Evolutionary conservation across 2,888 invertebrate species (phyloP), one percentile per base, ranked within the genome.

Genomic region (Drosophila atroscutellata): DNA sequence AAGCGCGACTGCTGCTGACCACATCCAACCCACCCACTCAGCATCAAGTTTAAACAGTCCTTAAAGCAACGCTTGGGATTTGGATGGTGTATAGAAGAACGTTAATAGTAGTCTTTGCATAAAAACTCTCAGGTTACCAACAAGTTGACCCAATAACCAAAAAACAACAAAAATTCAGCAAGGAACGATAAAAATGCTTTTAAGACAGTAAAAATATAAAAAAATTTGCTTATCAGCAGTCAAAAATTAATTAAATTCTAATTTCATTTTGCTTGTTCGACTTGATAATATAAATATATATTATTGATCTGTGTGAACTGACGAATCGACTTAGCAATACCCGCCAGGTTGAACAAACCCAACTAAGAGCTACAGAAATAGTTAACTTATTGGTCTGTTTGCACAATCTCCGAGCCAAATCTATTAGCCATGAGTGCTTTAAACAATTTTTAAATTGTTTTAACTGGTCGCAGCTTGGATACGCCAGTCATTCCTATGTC

Each of bases 1-100:
- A 78, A 80, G 60, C 78, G 80, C 78, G 78, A 76, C 80, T 80
- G 72, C 72, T 78, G 77, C 63, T 71, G 37, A 28, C 47, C 50
- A 56, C 7, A 11, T n/a, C 20, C 54, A n/a, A 36, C 28, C 52
- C 24, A 24, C 28, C 36, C 28, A 42, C 36, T 47, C 72, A 20
- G 28, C 13, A n/a, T 34, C 4, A 49, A 28, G 60, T 56, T 66
- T 61, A 62, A 79, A 66, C 61, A 30, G 42, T 54, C 49, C 62
- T 77, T 77, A 79, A 77, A 77, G 70, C 51, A 42, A 8, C 26
- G 37, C 8, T 56, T 52, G 9, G 49, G 39, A 57, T 36, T 66
- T 66, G 2, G 52, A 36, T 42, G 13, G 20, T 39, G 37, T 26
- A n/a, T 59, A 18, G 1, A 5, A 20, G 9, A 18, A 26, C 13